Evolutionary conservation across 1,140 invertebrate species (phyloP).

Genomic region (Eriocheir sinensis): DNA sequence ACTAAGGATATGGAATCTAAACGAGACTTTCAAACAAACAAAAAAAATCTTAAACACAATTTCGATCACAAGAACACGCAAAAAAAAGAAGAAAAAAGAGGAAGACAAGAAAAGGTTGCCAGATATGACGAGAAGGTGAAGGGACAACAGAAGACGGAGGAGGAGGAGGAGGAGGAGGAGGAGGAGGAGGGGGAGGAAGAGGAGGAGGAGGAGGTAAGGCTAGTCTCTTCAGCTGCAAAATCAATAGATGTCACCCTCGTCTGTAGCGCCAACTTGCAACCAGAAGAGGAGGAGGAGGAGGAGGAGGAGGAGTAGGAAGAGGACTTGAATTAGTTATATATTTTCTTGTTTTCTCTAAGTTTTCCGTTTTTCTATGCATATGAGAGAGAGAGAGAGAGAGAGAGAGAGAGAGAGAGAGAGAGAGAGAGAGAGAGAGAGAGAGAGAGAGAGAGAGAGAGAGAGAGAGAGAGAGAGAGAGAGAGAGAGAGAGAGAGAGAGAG

Average conservation of each 20-base stretch:
- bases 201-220: not conserved
- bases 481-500: no score
- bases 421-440: no score
- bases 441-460: not conserved
- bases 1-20: not conserved
- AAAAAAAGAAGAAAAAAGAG: no score
- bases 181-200: not conserved
- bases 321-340: not conserved
- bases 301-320: not conserved
- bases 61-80: no score
- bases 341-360: not conserved
- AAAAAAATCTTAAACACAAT: no score
- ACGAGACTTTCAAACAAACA: no score
- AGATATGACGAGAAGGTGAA: not conserved
- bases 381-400: not conserved
- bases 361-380: not conserved
- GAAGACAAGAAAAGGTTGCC: no score
- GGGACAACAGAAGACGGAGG: not conserved
- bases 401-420: no score
- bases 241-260: not conserved
- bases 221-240: not conserved
- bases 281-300: constrained; percentile 1
- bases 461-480: no score
- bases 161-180: not conserved
- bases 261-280: not conserved